Evolutionary conservation across 1,140 invertebrate species (phyloP).

Genomic region (Watersipora subatra): DNA sequence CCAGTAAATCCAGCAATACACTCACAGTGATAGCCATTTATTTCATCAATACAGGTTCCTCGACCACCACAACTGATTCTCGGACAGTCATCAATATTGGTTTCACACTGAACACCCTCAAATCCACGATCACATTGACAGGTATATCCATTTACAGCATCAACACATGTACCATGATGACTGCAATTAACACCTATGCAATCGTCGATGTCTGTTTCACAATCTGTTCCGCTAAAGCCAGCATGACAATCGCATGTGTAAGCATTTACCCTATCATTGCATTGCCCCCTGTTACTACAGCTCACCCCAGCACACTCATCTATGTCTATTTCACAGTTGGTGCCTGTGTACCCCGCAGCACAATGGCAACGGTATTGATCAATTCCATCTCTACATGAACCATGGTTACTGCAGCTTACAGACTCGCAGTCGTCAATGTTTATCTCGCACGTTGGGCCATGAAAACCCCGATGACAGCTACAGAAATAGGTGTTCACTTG

Average conservation of each 20-base stretch:
- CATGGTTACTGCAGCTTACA: neutral
- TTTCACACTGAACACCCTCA: conserved; percentile 27
- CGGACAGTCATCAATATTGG: conserved; percentile 81
- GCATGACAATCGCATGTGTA: conserved; percentile 48
- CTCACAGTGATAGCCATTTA: conserved; percentile 79
- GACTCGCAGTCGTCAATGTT: conserved; percentile 22
- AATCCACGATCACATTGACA: conserved; percentile 3
- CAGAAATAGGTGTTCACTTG: neutral
- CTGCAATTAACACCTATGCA: conserved; percentile 76
- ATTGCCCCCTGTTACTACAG: conserved; percentile 70
- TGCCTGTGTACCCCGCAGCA: neutral
- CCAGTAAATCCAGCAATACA: conserved; percentile 20
- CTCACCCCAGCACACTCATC: conserved; percentile 68
- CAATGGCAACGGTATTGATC: neutral
- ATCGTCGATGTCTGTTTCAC: conserved; percentile 84
- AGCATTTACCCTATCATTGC: conserved; percentile 50
- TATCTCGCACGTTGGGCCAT: conserved; percentile 23
- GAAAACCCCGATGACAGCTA: neutral
- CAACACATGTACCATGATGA: conserved; percentile 67
- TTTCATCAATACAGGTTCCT: conserved; percentile 79
- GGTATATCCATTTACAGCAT: neutral
- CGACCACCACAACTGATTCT: conserved; percentile 86
- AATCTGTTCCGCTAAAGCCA: conserved; percentile 79
- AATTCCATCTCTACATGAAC: conserved; percentile 12
- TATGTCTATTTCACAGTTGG: conserved; percentile 60